A percentile compares a stretch with the other conserved stretches of the same genome.
Evolutionary conservation across 2,888 invertebrate species (phyloP).

Genomic region (Dexiosoma caninum): DNA sequence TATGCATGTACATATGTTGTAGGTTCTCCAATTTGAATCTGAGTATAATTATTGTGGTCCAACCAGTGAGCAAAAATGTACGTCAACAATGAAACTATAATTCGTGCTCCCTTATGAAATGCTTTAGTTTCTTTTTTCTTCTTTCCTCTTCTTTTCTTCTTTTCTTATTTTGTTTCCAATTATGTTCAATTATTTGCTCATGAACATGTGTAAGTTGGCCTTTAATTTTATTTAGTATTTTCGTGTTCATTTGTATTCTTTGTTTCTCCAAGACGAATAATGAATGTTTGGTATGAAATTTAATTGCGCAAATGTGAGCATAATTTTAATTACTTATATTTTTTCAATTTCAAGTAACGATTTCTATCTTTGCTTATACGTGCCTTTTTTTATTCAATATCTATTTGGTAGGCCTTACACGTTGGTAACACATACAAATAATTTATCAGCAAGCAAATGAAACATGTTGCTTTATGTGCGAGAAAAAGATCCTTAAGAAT

Average conservation of each 20-base stretch:
- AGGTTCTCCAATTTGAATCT: background rate
- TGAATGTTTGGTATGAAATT: constrained; percentile 49
- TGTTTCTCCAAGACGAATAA: constrained; percentile 17
- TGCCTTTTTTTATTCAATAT: background rate
- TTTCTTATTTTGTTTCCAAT: constrained; percentile 34
- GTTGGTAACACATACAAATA: too few species aligned
- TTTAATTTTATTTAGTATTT: constrained; percentile 33
- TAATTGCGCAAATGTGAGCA: constrained; percentile 56
- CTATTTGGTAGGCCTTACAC: constrained; percentile 13
- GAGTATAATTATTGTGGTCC: background rate
- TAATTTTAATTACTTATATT: constrained; percentile 52
- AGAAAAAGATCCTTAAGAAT: too few species aligned
- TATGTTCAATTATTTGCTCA: constrained; percentile 49
- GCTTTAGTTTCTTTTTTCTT: constrained; percentile 2
- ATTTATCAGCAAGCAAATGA: too few species aligned
- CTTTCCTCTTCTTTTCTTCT: background rate
- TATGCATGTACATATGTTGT: too few species aligned
- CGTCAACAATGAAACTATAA: background rate
- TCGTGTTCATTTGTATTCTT: constrained; percentile 50
- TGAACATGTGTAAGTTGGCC: constrained; percentile 38
- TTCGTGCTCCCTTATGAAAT: background rate
- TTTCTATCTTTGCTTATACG: constrained; percentile 1
- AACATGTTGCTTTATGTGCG: too few species aligned
- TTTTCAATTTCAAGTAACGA: constrained; percentile 32
- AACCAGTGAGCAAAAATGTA: background rate